phyloP scores from a whole-genome alignment of 2,888 invertebrate genomes.

The Imbricaverruca yamaguchii region DNA sequence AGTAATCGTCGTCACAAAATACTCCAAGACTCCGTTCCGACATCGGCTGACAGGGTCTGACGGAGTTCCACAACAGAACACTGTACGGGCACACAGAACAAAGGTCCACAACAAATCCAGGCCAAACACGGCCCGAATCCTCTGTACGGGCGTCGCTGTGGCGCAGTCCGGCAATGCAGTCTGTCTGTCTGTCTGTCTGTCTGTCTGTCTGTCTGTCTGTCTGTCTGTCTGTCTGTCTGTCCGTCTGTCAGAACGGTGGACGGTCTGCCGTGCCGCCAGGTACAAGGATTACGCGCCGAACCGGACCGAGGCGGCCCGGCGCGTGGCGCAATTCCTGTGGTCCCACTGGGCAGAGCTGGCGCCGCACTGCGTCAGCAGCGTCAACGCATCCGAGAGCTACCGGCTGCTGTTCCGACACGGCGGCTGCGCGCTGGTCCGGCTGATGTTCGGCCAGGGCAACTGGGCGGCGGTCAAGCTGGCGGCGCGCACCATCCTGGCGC shows the following conservation, averaged over 20 bases:
- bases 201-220: slow-evolving; percentile 4
- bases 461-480: neutral
- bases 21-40: too few species aligned
- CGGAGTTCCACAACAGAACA: too few species aligned
- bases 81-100: too few species aligned
- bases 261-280: neutral
- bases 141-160: too few species aligned
- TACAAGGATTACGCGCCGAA: neutral
- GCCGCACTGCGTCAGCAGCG: neutral
- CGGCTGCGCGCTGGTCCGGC: neutral
- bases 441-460: neutral
- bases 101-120: too few species aligned
- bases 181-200: slow-evolving; percentile 17
- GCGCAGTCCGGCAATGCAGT: too few species aligned
- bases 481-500: neutral
- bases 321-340: neutral
- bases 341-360: neutral
- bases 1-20: too few species aligned
- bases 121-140: too few species aligned
- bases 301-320: slow-evolving; percentile 14
- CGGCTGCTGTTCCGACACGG: neutral
- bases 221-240: slow-evolving; percentile 23
- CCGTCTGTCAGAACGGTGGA: too few species aligned
- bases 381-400: neutral
- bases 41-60: too few species aligned